A percentile compares a stretch with the other conserved stretches of the same genome.
Conservation (phyloP, 2,797 vertebrate species). For the Bradypodion ventrale region DNA sequence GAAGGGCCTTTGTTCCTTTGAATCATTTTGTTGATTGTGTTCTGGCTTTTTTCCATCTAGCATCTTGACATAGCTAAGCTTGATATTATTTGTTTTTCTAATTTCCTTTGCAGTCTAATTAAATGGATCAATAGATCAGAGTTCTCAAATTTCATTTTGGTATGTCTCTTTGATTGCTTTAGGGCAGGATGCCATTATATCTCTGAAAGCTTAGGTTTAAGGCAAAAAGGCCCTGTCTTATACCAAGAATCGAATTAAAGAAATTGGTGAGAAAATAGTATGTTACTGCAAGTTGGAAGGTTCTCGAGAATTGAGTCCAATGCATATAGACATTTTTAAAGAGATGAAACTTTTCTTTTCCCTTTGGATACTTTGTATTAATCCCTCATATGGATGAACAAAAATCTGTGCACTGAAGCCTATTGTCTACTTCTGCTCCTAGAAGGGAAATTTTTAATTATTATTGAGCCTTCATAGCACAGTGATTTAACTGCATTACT, state of each 20-base stretch:
- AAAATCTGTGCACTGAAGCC: background rate
- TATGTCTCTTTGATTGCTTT: background rate
- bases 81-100: background rate
- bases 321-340: background rate
- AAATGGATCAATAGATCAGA: background rate
- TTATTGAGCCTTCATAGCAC: too few relatives aligned
- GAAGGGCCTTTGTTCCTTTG: background rate
- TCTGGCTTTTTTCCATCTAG: background rate
- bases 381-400: background rate
- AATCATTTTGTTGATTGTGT: background rate
- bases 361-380: background rate
- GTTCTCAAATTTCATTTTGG: background rate
- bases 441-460: too few relatives aligned
- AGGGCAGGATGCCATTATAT: background rate
- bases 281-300: background rate
- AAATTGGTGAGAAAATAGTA: background rate
- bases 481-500: too few relatives aligned
- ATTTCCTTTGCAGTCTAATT: background rate
- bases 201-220: background rate
- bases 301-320: background rate
- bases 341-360: background rate
- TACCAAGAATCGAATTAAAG: background rate
- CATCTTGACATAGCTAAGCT: background rate
- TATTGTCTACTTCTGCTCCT: too few relatives aligned
- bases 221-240: background rate